A percentile compares a stretch with the other conserved stretches of the same genome.
phyloP scores from a whole-genome alignment of 2,888 invertebrate genomes.

The Melangyna quadrimaculata region DNA sequence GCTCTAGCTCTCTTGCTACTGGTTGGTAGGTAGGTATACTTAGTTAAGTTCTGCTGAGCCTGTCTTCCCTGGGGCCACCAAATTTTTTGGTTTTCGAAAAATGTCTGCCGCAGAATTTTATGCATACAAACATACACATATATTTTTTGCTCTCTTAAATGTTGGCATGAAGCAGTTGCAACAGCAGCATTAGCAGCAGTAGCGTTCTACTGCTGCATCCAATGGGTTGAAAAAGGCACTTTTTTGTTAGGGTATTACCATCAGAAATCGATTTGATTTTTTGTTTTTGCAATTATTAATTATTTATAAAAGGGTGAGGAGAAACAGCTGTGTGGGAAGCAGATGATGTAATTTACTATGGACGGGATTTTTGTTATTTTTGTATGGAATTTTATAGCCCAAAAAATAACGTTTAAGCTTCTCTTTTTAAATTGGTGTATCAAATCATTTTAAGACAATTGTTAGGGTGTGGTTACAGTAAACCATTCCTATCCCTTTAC shows the following conservation, averaged over 20 bases:
- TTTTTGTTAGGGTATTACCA: background rate
- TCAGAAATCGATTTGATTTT: constrained; percentile 32
- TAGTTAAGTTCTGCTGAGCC: constrained; percentile 9
- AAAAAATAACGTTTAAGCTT: background rate
- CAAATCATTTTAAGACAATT: background rate
- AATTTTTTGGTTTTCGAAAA: constrained; percentile 53
- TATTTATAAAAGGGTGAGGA: background rate
- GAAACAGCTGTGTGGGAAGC: background rate
- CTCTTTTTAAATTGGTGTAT: background rate
- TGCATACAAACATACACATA: background rate
- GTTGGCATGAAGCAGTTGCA: constrained; percentile 44
- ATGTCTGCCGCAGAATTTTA: constrained; percentile 58
- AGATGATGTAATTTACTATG: background rate
- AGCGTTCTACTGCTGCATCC: constrained; percentile 16
- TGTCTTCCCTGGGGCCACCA: constrained; percentile 41
- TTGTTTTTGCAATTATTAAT: constrained; percentile 16
- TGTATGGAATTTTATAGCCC: background rate
- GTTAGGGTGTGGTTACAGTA: background rate
- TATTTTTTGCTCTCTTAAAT: constrained; percentile 36
- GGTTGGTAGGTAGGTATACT: no score
- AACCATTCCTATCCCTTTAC: no score
- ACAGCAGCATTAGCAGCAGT: background rate
- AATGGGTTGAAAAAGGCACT: constrained; percentile 34
- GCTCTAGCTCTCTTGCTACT: background rate
- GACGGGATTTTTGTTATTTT: background rate